Base-by-base conservation (phyloP, 2,888 invertebrate species). In the Dromius quadrimaculatus region DNA sequence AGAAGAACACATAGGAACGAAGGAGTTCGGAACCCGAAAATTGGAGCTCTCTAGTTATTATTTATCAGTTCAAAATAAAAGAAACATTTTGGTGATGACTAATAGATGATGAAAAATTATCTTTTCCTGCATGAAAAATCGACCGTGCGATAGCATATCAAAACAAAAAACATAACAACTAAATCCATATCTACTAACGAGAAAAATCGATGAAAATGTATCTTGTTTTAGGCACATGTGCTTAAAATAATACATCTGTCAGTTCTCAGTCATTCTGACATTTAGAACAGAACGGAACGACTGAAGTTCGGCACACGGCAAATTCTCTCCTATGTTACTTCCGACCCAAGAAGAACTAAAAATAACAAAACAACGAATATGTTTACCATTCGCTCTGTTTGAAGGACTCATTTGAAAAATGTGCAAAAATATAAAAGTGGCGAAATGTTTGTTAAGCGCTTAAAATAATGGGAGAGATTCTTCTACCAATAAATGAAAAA, bases 241-340 rank as follows among this genome's bases (percentile, higher is more conserved):
- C 79, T 75, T 80, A 79, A 82, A 79, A 82, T 81, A 81, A 81
- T 81, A 81, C 81, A 81, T 81, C 81, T 81, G 81, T 78, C 80
- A 78, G 78, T 76, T 79, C 79, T 81, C 81, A 80, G 81, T 81
- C 81, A 81, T 76, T 76, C 74, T 80, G 81, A 81, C 81, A 11
- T 47, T 47, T 70, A 23, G 23, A 50, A 50, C 45, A 23, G 28
- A 23, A 23, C 50, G 15, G 45, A 32, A 36, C 62, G 22, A 22
- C 20, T 19, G 34, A 15, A 20, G 47, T 57, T 57, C 34, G 36
- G 36, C 19, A 34, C 19, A 47, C 63, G 28, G 15, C 19, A 28
- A 64, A 45, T 23, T 50, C 23, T 22, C 61, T 2, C 17, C 36
- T 34, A 15, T 19, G 38, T 36, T 20, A 59, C 59, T 59, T 54